A percentile compares a stretch with the other conserved stretches of the same genome.
Evolutionary conservation across 1,140 invertebrate genomes (phyloP).

Genomic region (Pseudoatta argentina): DNA sequence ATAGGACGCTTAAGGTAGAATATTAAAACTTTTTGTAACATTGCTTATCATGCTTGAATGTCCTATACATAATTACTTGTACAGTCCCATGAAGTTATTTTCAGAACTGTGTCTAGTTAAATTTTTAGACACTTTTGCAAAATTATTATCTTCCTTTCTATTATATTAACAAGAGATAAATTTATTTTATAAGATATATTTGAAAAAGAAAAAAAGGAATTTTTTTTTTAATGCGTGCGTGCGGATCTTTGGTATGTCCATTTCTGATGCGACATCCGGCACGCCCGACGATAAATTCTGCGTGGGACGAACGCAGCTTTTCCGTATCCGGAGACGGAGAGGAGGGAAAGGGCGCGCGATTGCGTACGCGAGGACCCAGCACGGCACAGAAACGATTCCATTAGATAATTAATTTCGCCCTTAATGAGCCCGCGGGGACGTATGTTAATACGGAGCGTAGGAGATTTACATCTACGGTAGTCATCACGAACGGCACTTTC

Average conservation of each 20-base stretch:
- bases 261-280: slow-evolving; percentile 6
- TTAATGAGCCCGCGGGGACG: slow-evolving; percentile 84
- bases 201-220: neutral
- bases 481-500: slow-evolving; percentile 76
- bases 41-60: too few species aligned
- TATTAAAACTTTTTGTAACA: too few species aligned
- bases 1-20: too few species aligned
- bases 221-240: too few species aligned
- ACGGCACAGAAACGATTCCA: slow-evolving; percentile 73
- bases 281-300: slow-evolving; percentile 41
- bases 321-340: slow-evolving; percentile 25
- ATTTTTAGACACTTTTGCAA: too few species aligned
- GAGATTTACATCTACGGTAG: slow-evolving; percentile 85
- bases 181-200: neutral
- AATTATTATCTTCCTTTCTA: too few species aligned
- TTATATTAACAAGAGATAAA: neutral
- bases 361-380: neutral
- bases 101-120: too few species aligned
- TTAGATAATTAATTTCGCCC: slow-evolving; percentile 84
- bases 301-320: slow-evolving; percentile 28
- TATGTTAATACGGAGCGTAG: slow-evolving; percentile 84
- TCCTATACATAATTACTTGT: too few species aligned
- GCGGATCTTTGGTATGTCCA: neutral
- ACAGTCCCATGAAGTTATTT: too few species aligned
- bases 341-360: neutral